phyloP scores from a whole-genome alignment of 1,140 invertebrate species.

The Leptinotarsa texana region DNA sequence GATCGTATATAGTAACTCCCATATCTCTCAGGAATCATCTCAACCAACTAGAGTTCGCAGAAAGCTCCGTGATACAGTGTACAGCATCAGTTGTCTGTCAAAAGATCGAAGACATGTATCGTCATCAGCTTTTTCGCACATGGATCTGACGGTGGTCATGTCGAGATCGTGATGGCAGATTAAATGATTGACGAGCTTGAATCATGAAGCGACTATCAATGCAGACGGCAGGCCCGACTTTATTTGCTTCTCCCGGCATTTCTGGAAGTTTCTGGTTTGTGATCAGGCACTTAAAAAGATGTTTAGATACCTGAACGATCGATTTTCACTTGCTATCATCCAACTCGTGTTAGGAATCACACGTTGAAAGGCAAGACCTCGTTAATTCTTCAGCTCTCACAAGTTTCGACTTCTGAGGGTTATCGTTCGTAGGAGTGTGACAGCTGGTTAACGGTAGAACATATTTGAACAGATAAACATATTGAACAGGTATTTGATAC shows the following conservation, averaged over 20 bases:
- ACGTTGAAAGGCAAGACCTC: no score
- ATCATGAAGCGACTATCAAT: conserved; percentile 31
- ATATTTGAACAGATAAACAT: no score
- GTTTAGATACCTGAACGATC: no score
- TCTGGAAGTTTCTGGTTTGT: not conserved
- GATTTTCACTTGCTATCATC: no score
- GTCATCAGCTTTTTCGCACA: conserved; percentile 43
- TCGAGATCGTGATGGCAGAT: conserved; percentile 49
- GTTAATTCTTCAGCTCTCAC: no score
- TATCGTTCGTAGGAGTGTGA: no score
- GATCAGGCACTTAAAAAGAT: no score
- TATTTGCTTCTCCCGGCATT: not conserved
- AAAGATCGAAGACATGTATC: conserved; percentile 30
- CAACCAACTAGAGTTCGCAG: not conserved
- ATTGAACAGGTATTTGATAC: no score
- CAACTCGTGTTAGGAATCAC: no score
- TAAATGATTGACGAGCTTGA: conserved; percentile 47
- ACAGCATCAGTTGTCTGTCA: conserved; percentile 37
- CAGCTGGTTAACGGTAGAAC: no score
- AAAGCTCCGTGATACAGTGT: not conserved
- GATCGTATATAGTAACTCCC: not conserved
- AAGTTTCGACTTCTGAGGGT: no score
- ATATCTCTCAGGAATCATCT: not conserved
- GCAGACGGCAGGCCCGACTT: not conserved
- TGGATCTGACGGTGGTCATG: conserved; percentile 46